These are phyloP conservation scores for Syrista parreyssii DNA, from an alignment of 2,888 invertebrate species.

Conservation along the genomic window DNA sequence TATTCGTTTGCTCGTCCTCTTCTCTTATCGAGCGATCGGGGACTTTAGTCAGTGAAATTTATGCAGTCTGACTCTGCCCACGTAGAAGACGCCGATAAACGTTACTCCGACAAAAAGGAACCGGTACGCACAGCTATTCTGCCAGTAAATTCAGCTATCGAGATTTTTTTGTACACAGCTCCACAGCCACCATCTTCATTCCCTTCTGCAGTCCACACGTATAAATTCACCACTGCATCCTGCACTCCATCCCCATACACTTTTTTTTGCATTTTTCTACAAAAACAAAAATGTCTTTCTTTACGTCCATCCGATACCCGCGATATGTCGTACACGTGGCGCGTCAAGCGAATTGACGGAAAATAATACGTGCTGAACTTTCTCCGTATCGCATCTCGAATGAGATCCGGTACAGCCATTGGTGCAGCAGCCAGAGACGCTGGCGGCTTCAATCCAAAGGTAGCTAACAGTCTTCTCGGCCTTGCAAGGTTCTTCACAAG, in stretches of 20 bases:
- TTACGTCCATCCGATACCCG: not conserved
- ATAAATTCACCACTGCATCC: not conserved
- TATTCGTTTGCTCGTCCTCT: not conserved
- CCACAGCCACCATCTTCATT: not conserved
- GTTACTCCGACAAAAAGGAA: not conserved
- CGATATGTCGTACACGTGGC: not conserved
- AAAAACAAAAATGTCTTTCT: not conserved
- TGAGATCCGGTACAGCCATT: constrained; percentile 35
- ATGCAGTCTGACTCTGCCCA: not conserved
- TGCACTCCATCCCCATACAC: not conserved
- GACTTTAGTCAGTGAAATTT: not conserved
- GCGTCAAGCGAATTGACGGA: constrained; percentile 13
- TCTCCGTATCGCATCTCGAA: constrained; percentile 44
- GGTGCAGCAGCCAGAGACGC: constrained; percentile 33
- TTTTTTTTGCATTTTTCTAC: not conserved
- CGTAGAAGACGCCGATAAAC: not conserved
- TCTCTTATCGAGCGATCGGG: not conserved
- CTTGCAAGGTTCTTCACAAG: constrained; percentile 57
- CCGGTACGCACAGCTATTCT: not conserved
- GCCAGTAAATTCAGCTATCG: not conserved
- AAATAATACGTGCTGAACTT: constrained; percentile 27
- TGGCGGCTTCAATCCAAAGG: constrained; percentile 27
- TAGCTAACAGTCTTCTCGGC: constrained; percentile 50
- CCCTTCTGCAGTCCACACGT: not conserved
- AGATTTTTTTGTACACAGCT: not conserved